These are phyloP conservation scores for Fratercula arctica DNA, from an alignment of 2,797 vertebrate species.

Conservation along the genomic window DNA sequence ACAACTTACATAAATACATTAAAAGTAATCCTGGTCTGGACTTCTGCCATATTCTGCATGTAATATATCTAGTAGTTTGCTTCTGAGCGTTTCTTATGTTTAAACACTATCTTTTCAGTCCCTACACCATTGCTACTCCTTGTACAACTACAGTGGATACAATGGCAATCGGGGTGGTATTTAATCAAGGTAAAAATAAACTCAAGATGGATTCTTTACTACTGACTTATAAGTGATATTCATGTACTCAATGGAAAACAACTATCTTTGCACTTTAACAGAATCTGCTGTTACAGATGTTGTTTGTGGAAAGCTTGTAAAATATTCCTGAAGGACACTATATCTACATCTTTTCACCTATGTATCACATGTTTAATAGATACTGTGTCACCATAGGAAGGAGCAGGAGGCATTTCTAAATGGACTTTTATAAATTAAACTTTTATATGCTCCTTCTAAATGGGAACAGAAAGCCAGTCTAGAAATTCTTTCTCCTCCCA, in stretches of 20 bases:
- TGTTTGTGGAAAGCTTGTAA: not conserved
- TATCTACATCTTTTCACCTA: not conserved
- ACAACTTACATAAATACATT: not conserved
- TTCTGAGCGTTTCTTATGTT: not conserved
- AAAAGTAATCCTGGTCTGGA: not conserved
- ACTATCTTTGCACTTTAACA: not conserved
- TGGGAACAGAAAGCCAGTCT: not conserved
- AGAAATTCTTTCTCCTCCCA: conserved; percentile 32
- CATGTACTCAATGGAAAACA: not conserved
- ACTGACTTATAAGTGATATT: not conserved
- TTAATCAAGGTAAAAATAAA: not conserved
- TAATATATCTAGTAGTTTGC: not conserved
- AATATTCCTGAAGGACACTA: not conserved
- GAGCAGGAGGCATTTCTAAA: not conserved
- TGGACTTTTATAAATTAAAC: not conserved
- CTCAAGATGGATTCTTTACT: not conserved
- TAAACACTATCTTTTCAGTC: not conserved
- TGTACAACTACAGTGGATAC: not conserved
- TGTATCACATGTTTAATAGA: not conserved
- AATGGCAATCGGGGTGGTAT: not conserved
- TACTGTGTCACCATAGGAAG: not conserved
- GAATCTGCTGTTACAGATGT: not conserved
- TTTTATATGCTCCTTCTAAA: not conserved
- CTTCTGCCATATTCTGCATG: not conserved
- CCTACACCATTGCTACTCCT: not conserved